A percentile compares a stretch with the other conserved stretches of the same genome.
These are phyloP conservation scores for Malurus leucopterus DNA, from an alignment of 2,797 vertebrate species.

Conservation along the genomic window DNA sequence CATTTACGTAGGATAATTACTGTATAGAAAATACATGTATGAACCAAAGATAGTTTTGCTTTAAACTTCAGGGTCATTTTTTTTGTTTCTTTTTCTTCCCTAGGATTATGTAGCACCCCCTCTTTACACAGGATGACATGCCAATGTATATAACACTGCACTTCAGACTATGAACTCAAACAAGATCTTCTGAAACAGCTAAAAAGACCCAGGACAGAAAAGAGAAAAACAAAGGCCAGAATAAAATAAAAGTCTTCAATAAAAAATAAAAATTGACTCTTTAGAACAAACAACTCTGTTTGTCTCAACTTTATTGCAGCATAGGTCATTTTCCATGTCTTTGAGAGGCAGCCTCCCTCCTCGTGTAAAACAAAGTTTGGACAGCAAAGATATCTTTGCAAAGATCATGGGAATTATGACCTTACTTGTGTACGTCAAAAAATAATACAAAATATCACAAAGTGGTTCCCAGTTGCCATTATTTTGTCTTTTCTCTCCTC, in stretches of 20 bases:
- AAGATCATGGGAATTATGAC: not conserved
- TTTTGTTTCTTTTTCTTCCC: not conserved
- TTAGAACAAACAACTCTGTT: not conserved
- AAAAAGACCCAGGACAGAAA: not conserved
- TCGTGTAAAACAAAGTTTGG: not conserved
- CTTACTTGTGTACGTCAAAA: not conserved
- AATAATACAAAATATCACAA: not conserved
- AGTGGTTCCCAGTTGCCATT: not conserved
- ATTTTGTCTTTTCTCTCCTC: slow-evolving; percentile 4
- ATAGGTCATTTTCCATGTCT: not conserved
- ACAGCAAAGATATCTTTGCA: not conserved
- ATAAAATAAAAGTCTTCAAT: not conserved
- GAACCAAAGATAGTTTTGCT: not conserved
- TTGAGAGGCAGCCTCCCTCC: not conserved
- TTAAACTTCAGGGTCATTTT: not conserved
- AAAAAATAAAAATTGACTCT: not conserved
- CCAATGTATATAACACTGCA: not conserved
- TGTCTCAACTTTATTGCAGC: slow-evolving; percentile 18
- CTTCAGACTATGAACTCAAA: not conserved
- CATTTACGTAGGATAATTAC: slow-evolving; percentile 60
- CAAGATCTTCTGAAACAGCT: not conserved
- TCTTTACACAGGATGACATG: not conserved
- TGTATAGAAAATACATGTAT: slow-evolving; percentile 43
- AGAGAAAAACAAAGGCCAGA: not conserved
- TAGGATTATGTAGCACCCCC: not conserved